These are phyloP conservation scores for Pardalotus punctatus DNA, from an alignment of 2,113 vertebrate species.

Conservation along the genomic window DNA sequence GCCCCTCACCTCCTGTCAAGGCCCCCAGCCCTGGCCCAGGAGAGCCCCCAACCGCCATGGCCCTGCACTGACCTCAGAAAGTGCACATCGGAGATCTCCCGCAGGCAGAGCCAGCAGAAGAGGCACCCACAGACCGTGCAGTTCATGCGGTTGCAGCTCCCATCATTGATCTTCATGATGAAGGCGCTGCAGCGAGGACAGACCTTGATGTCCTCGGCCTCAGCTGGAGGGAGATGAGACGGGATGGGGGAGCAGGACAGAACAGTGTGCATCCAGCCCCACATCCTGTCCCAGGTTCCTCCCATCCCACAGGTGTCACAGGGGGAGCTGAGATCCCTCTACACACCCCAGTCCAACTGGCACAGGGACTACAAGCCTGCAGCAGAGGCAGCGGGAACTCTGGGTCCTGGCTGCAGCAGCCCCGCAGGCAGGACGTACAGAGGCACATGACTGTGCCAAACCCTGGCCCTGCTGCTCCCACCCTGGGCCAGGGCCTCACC, in stretches of 20 bases:
- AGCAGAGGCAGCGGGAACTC: not conserved
- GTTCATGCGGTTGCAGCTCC: slow-evolving; percentile 90
- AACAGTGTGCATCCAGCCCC: not conserved
- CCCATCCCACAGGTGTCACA: accelerated
- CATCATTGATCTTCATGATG: slow-evolving; percentile 88
- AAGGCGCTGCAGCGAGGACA: slow-evolving; percentile 87
- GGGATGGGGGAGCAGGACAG: not conserved
- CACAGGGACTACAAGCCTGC: not conserved
- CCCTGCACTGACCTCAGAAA: slow-evolving; percentile 79
- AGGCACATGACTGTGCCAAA: not conserved
- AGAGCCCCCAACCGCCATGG: accelerated
- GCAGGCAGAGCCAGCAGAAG: slow-evolving; percentile 90
- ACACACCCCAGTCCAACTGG: not conserved
- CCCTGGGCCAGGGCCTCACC: slow-evolving; percentile 48
- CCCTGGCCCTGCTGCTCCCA: not conserved
- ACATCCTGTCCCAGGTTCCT: not conserved
- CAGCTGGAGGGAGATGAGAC: not conserved
- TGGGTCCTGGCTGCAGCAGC: not conserved
- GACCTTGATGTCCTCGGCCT: slow-evolving; percentile 76
- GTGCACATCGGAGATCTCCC: slow-evolving; percentile 87
- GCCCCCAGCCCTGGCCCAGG: not conserved
- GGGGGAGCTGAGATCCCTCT: not conserved
- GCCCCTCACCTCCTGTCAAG: not conserved
- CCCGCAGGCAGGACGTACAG: accelerated
- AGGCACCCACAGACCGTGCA: slow-evolving; percentile 87